Percentiles rank a stretch among this genome's conserved stretches.
phyloP scores from a whole-genome alignment of 2,888 invertebrate genomes.

The Odontomyia ornata region DNA sequence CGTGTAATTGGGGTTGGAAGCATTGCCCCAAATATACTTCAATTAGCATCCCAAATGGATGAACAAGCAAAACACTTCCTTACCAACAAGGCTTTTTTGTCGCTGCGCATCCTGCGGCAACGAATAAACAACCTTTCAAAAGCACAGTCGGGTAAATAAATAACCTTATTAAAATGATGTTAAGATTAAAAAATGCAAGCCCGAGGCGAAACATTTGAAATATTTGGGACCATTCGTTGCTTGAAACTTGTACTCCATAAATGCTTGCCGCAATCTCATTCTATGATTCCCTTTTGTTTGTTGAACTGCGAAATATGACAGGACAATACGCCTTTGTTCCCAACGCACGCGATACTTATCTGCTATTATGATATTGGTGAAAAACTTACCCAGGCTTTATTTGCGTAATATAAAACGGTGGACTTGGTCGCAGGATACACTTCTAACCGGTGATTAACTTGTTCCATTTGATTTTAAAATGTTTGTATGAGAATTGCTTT shows the following conservation, averaged over 20 bases:
- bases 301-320: too few relatives aligned
- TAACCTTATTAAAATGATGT: slow-evolving; percentile 36
- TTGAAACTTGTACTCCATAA: slow-evolving; percentile 19
- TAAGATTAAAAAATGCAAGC: slow-evolving; percentile 36
- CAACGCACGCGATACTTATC: too few relatives aligned
- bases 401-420: too few relatives aligned
- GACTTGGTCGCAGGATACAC: too few relatives aligned
- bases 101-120: slow-evolving; percentile 12
- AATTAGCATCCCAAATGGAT: slow-evolving; percentile 4
- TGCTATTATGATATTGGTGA: too few relatives aligned
- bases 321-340: too few relatives aligned
- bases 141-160: slow-evolving; percentile 17
- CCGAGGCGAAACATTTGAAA: not conserved
- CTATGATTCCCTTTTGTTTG: too few relatives aligned
- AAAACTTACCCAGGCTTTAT: too few relatives aligned
- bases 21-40: not conserved
- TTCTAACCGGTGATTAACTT: too few relatives aligned
- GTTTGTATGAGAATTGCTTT: too few relatives aligned
- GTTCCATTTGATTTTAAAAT: too few relatives aligned
- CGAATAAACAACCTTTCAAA: slow-evolving; percentile 34
- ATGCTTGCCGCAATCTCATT: slow-evolving; percentile 14
- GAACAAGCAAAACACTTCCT: not conserved
- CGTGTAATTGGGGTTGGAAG: too few relatives aligned
- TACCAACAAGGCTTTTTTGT: slow-evolving; percentile 12
- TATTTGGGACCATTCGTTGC: not conserved